phyloP scores from a whole-genome alignment of 1,140 invertebrate species.

The Caenorhabditis elegans region DNA sequence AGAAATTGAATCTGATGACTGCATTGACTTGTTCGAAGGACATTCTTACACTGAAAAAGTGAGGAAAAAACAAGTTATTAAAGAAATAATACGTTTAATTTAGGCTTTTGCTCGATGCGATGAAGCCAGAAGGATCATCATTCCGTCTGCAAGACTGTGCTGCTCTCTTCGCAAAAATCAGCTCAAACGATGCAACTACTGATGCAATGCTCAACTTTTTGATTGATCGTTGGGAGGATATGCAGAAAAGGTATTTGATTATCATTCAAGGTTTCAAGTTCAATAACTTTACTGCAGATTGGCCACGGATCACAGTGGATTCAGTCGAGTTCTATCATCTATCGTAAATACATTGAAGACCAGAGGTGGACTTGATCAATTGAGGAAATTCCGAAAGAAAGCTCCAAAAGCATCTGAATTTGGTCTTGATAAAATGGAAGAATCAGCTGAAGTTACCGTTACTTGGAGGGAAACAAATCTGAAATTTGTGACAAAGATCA shows the following conservation, averaged over 20 bases:
- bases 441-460: neutral
- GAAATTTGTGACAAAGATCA: neutral
- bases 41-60: slow-evolving; percentile 35
- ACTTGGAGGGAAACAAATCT: neutral
- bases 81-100: neutral
- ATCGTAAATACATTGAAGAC: neutral
- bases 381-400: slow-evolving; percentile 9
- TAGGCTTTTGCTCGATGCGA: neutral
- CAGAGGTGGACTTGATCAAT: neutral
- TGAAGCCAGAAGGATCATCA: slow-evolving; percentile 1
- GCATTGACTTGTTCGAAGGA: slow-evolving; percentile 22
- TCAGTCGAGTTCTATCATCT: neutral
- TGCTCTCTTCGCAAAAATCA: neutral
- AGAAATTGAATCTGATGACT: slow-evolving; percentile 25
- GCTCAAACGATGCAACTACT: neutral
- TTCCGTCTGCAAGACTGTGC: slow-evolving; percentile 37
- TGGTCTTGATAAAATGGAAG: slow-evolving; percentile 4
- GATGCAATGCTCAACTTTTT: slow-evolving; percentile 35
- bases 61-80: neutral
- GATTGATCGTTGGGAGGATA: slow-evolving; percentile 39
- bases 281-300: neutral
- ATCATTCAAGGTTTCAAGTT: too few relatives aligned
- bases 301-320: neutral
- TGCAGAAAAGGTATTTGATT: slow-evolving; percentile 19
- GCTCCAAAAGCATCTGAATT: neutral